These are phyloP conservation scores for Micrastur ruficollis DNA, from an alignment of 2,797 vertebrate genomes.

Conservation along the genomic window DNA sequence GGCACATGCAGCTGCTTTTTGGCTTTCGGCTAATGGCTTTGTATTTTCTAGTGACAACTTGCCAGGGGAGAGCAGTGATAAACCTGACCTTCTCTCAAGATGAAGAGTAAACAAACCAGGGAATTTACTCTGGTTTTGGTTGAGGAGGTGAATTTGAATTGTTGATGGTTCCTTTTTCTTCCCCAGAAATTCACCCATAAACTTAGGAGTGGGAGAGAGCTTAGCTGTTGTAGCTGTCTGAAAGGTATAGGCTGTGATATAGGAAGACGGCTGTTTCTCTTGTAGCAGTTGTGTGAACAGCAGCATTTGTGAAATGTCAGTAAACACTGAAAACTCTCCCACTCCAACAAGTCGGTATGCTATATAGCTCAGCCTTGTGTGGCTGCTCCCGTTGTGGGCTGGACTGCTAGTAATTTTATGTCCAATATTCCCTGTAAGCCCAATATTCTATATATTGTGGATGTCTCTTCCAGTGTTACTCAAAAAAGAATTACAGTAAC, in stretches of 20 bases:
- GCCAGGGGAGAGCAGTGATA: not conserved
- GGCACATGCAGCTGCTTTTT: rapidly evolving
- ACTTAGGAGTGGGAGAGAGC: not conserved
- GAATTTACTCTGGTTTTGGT: not conserved
- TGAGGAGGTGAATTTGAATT: not conserved
- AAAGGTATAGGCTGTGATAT: not conserved
- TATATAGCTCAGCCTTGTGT: not conserved
- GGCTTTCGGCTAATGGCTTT: not conserved
- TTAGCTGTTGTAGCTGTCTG: not conserved
- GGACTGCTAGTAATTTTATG: not conserved
- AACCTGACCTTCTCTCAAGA: not conserved
- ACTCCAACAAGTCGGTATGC: not conserved
- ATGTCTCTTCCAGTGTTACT: not conserved
- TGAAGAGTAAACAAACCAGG: not conserved
- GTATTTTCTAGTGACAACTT: not conserved
- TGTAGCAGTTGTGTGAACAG: not conserved
- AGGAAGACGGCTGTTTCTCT: not conserved
- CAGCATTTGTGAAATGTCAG: not conserved
- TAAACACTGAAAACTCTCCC: not conserved
- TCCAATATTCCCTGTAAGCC: not conserved
- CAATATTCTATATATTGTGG: not conserved
- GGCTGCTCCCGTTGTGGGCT: not conserved
- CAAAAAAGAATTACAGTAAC: not conserved
- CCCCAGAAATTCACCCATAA: not conserved
- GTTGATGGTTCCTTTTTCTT: not conserved